These are phyloP conservation scores for Thalpophila matura DNA, from an alignment of 2,888 invertebrate genomes.

Conservation along the genomic window DNA sequence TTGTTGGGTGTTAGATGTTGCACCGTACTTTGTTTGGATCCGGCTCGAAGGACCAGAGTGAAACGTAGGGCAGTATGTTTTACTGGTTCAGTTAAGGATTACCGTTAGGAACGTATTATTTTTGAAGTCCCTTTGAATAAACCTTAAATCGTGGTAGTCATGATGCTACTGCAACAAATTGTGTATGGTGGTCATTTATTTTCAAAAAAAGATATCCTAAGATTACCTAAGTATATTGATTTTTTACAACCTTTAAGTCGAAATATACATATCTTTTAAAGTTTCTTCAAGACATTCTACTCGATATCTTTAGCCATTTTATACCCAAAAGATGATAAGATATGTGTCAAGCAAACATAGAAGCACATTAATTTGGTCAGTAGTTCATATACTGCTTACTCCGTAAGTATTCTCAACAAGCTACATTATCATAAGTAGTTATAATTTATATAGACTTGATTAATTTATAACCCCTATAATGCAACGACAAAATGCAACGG, in stretches of 20 bases:
- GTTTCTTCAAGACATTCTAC: conserved; percentile 30
- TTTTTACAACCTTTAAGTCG: background rate
- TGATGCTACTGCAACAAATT: no score
- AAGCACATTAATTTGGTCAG: conserved; percentile 27
- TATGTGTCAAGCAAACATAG: conserved; percentile 22
- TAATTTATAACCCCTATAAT: conserved; percentile 72
- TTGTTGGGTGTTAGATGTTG: no score
- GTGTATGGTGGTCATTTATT: no score
- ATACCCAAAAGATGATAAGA: conserved; percentile 8
- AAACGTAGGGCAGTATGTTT: no score
- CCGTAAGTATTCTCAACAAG: conserved; percentile 78
- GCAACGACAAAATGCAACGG: conserved; percentile 85
- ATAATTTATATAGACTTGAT: conserved; percentile 68
- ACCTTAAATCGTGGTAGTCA: no score
- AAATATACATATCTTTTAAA: background rate
- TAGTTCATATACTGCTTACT: conserved; percentile 81
- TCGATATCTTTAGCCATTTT: conserved; percentile 12
- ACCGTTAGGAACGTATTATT: no score
- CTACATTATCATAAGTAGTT: conserved; percentile 82
- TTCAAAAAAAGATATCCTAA: no score
- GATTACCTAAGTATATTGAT: no score
- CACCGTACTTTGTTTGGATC: background rate
- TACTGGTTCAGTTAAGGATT: no score
- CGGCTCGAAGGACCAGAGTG: background rate
- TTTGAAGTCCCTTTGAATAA: no score